Conservation (phyloP, 2,113 vertebrate genomes). For the Lutjanus erythropterus region DNA sequence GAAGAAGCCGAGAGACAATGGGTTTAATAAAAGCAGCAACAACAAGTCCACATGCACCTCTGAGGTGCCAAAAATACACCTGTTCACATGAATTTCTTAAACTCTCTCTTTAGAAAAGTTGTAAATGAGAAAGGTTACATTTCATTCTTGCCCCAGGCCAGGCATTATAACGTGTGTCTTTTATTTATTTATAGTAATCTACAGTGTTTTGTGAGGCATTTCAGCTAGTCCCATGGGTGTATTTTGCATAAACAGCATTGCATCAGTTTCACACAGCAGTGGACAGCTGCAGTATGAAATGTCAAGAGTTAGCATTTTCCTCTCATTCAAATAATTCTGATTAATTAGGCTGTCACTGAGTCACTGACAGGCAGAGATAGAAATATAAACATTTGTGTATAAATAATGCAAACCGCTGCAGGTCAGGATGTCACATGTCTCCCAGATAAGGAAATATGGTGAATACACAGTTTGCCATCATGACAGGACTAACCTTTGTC, state of each 20-base stretch:
- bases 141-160: neutral
- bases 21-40: neutral
- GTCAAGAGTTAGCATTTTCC: slow-evolving; percentile 21
- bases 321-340: slow-evolving; percentile 22
- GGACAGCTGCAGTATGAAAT: slow-evolving; percentile 50
- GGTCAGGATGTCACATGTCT: neutral
- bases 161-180: neutral
- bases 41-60: neutral
- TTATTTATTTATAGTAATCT: slow-evolving; percentile 1
- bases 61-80: neutral
- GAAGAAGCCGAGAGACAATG: neutral
- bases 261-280: slow-evolving; percentile 5
- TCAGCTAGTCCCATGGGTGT: neutral
- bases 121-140: neutral
- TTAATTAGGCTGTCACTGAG: slow-evolving; percentile 40
- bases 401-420: slow-evolving; percentile 31
- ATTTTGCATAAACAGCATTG: slow-evolving; percentile 30
- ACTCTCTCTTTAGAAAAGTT: neutral
- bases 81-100: neutral
- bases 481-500: neutral
- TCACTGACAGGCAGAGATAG: neutral
- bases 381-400: slow-evolving; percentile 30
- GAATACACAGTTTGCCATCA: neutral
- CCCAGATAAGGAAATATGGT: slow-evolving; percentile 12
- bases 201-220: neutral